These are phyloP conservation scores for Smutsia temminckii DNA, from an alignment of 2,797 vertebrate species.

Conservation along the genomic window DNA sequence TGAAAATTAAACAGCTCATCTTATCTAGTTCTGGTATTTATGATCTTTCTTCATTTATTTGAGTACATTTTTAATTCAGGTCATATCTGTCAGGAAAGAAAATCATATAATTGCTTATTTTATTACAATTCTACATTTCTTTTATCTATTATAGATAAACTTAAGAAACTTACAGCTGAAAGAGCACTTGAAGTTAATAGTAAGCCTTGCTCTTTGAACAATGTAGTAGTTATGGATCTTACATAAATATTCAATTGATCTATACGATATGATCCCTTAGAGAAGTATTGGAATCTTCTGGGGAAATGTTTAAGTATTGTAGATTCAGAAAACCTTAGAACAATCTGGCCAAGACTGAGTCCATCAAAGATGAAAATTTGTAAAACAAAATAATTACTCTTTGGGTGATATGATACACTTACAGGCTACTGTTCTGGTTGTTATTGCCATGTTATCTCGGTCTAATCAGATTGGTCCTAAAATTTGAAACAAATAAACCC, in stretches of 20 bases:
- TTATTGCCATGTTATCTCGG: background rate
- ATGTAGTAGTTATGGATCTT: background rate
- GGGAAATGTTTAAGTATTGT: background rate
- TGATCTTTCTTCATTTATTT: background rate
- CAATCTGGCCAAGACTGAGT: background rate
- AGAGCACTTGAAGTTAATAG: background rate
- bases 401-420: background rate
- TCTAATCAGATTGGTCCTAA: background rate
- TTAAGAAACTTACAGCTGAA: background rate
- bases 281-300: background rate
- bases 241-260: background rate
- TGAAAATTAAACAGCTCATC: background rate
- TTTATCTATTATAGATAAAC: background rate
- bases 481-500: background rate
- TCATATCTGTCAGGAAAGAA: background rate
- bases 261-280: background rate
- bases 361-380: background rate
- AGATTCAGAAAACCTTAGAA: background rate
- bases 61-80: background rate
- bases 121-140: background rate
- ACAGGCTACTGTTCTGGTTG: background rate
- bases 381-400: background rate
- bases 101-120: background rate
- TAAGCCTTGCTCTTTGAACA: background rate
- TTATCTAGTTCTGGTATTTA: background rate